Percentiles rank a stretch among this genome's conserved stretches.
Evolutionary conservation across 2,888 invertebrate species (phyloP).

Genomic region (Catonia carolina): DNA sequence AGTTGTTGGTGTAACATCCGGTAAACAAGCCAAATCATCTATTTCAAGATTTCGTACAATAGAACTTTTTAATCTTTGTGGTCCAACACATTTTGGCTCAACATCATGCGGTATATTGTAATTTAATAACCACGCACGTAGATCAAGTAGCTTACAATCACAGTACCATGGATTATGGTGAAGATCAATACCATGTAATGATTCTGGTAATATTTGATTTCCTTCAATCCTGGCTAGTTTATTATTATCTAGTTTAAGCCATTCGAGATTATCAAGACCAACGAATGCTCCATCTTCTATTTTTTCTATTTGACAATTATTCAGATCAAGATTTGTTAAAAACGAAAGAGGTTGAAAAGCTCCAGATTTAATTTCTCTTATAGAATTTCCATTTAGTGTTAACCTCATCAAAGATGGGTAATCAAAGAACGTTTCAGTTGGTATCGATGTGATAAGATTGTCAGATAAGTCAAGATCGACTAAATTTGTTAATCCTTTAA

Average conservation of each 20-base stretch:
- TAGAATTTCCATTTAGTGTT: conserved; percentile 73
- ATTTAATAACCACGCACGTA: conserved; percentile 70
- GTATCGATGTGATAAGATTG: conserved; percentile 70
- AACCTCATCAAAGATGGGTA: conserved; percentile 77
- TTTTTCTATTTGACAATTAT: conserved; percentile 67
- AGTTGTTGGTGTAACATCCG: conserved; percentile 68
- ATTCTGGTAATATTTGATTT: conserved; percentile 63
- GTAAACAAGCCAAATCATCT: conserved; percentile 72
- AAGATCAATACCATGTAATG: conserved; percentile 69
- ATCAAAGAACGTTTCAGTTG: conserved; percentile 69
- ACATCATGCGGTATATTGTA: conserved; percentile 70
- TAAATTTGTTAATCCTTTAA: conserved; percentile 76
- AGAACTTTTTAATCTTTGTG: conserved; percentile 58
- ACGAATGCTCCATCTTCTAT: conserved; percentile 76
- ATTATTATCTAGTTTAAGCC: conserved; percentile 78
- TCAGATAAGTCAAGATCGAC: conserved; percentile 82
- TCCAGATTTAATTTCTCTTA: conserved; percentile 60
- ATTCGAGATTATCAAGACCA: conserved; percentile 72
- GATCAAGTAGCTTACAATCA: conserved; percentile 71
- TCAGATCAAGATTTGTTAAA: conserved; percentile 73
- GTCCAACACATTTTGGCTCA: conserved; percentile 70
- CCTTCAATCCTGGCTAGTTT: conserved; percentile 65
- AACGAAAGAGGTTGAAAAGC: conserved; percentile 68
- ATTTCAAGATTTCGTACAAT: conserved; percentile 60
- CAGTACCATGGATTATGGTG: conserved; percentile 86